Base-by-base conservation (phyloP, 1,140 invertebrate genomes). In the Drosophila yakuba region DNA sequence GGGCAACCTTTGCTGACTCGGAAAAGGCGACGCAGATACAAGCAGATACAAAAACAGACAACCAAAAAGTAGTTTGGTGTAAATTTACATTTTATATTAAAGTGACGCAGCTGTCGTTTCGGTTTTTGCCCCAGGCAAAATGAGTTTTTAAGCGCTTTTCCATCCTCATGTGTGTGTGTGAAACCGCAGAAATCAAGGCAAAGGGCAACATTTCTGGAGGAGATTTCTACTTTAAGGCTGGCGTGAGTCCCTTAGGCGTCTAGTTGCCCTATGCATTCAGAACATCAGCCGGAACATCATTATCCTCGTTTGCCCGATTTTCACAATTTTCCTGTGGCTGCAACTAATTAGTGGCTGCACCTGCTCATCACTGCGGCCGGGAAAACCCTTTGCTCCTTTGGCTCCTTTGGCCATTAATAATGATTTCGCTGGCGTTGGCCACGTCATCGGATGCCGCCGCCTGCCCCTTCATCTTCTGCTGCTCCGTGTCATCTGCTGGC, bases 71-170 rank as follows among this genome's bases (percentile, higher is more conserved):
- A 85, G 81, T 77, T 84, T 85, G 61, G 43, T 67, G 61, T 83
- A 80, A 85, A 85, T 85, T 85, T 85, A 86, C 81, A 85, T 86
- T 85, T 85, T 81, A 86, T 80, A 85, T 85, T 80, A 85, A 86
- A 78, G 61, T 64, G 59, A 39, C 55, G 45, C 67, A 82, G 74
- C 74, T 82, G 56, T 59, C 61, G 41, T 61, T 57, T 35, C 78
- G 23, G 56, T 71, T 78, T 61, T 38, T 61, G 43, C 68, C 6
- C 28, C 15, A 23, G 36, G 58, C 80, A 62, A 83, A 83, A 83
- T 83, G 80, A 83, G 80, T 69, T 83, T 83, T 83, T 83, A 83
- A 83, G 80, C 80, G 77, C 71, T 75, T 75, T 51, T n/a, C 35
- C 50, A 50, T 52, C 23, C 57, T 28, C 44, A 28, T 52, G 47